Base-by-base conservation (phyloP, 2,113 vertebrate species). In the Pelodiscus sinensis region DNA sequence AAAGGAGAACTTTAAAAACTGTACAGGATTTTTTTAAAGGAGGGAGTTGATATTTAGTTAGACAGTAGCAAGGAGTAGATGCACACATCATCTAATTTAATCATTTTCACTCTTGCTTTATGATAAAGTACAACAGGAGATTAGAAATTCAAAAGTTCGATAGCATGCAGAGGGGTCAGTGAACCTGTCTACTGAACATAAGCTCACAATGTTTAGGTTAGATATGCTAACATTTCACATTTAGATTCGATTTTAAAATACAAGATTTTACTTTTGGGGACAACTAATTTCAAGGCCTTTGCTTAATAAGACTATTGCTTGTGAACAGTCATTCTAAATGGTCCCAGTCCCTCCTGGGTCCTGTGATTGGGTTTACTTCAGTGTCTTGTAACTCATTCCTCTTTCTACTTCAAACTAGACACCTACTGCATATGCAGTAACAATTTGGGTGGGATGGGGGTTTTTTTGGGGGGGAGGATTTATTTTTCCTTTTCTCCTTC, bases 1-100 rank as follows among this genome's bases (percentile, higher is more conserved):
- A 87, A 91, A 82, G 50, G 38, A 81, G 91, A 92, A 91, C 22
- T 87, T 84, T 90, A 90, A 93, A 94, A 95, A 95, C 86, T 60
- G 75, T 7, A 4, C 75, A 84, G 71, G 92, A 92, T 56, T 81
- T 82, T 87, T 82, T 1, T 12, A 89, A 81, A 79, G 38, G 38
- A 56, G 12, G 0, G 71, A 27, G 52, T 9, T 77, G 94, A 87
- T 84, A 77, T 50, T 68, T 84, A 6, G 2, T 21, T 82, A 91
- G 56, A 38, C 81, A 83, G 84, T 14, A 50, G 21, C 8, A 91
- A 11, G 3, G 11, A 25, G 44, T 84, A 77, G 2, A 19, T 50
- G 1, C 25, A 79, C 22, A 78, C 2, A 79, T 77, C 12, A 35
- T 90, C 77, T 75, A 2, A 6, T 80, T 22, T 90, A 91, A 94